These are phyloP conservation scores for Podilymbus podiceps DNA, from an alignment of 2,113 vertebrate species.

Conservation along the genomic window DNA sequence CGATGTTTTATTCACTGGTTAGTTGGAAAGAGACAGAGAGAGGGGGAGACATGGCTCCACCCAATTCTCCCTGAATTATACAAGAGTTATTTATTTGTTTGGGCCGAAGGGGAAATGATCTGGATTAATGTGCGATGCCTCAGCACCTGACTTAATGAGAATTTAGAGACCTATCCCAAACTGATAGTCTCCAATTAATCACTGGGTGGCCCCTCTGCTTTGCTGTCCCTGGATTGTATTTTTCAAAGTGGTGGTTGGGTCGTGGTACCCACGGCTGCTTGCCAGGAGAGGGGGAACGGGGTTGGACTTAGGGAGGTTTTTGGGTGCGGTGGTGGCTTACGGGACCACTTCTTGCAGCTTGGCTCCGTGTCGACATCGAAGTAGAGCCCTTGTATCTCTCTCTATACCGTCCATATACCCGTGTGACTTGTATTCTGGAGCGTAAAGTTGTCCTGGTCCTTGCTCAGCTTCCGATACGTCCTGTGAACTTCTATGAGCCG, in stretches of 20 bases:
- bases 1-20: slow-evolving; percentile 77
- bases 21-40: slow-evolving; percentile 39
- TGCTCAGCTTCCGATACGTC: neutral
- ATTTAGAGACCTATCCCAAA: slow-evolving; percentile 74
- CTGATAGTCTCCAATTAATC: slow-evolving; percentile 72
- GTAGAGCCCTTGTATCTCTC: rapidly evolving
- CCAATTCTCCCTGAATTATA: slow-evolving; percentile 72
- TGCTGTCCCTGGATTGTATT: neutral
- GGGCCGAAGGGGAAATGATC: slow-evolving; percentile 75
- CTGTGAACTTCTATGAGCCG: neutral
- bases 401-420: rapidly evolving
- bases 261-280: neutral
- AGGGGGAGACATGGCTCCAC: slow-evolving; percentile 33
- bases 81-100: slow-evolving; percentile 78
- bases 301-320: neutral
- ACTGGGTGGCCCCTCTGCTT: slow-evolving; percentile 35
- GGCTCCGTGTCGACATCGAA: rapidly evolving
- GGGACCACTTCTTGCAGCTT: neutral
- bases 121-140: slow-evolving; percentile 78
- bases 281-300: neutral
- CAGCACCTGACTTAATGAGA: slow-evolving; percentile 74
- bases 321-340: neutral
- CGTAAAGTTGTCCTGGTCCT: neutral
- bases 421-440: neutral
- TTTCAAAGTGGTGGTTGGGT: neutral